A percentile compares a stretch with the other conserved stretches of the same genome.
Conservation (phyloP, 1,140 invertebrate genomes). For the Condylostylus longicornis region DNA sequence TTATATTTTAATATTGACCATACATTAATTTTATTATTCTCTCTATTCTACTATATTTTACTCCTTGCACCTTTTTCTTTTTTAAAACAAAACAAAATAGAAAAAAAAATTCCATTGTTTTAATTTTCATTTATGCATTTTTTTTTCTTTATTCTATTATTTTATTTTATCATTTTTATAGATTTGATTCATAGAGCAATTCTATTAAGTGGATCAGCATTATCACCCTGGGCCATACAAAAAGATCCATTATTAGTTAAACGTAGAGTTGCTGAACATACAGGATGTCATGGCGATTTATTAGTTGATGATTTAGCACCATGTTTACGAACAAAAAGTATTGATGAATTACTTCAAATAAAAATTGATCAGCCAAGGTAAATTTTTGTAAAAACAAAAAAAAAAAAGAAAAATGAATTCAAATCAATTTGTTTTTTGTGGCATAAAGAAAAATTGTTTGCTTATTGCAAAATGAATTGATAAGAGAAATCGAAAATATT, state of each 20-base stretch:
- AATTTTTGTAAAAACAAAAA: too few species aligned
- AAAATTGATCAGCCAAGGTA: constrained; percentile 54
- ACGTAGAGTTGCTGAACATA: constrained; percentile 60
- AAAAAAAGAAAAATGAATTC: too few species aligned
- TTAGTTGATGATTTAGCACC: constrained; percentile 65
- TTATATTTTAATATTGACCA: too few species aligned
- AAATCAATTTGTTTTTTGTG: too few species aligned
- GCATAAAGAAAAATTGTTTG: too few species aligned
- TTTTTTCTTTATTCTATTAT: constrained; percentile 3
- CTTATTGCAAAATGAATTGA: too few species aligned
- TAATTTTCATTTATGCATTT: neutral
- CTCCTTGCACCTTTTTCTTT: too few species aligned
- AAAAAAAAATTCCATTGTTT: neutral
- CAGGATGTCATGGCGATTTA: constrained; percentile 59
- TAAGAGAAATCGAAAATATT: too few species aligned
- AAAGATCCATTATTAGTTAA: constrained; percentile 69
- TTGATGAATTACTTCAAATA: constrained; percentile 54
- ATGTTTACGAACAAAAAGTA: constrained; percentile 58
- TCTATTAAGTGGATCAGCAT: constrained; percentile 83
- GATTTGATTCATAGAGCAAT: constrained; percentile 82
- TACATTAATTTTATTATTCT: too few species aligned
- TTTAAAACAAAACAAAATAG: too few species aligned
- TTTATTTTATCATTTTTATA: constrained; percentile 33
- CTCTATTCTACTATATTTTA: too few species aligned
- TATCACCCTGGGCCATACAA: constrained; percentile 88